phyloP scores from a whole-genome alignment of 2,888 invertebrate species.

The Neoitamus cyanurus region DNA sequence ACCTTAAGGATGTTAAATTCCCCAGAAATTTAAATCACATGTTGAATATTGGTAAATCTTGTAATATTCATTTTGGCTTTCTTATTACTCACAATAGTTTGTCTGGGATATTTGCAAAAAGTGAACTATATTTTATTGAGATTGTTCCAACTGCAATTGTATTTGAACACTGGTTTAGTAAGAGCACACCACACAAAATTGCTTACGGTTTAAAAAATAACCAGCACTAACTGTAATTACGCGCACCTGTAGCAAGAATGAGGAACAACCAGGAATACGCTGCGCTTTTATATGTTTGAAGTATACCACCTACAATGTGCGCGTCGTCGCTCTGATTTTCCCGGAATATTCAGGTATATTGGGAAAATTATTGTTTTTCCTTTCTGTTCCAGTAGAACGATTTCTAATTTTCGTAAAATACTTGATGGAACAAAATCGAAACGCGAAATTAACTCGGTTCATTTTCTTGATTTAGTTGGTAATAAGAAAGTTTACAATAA shows the following conservation, averaged over 20 bases:
- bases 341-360: neutral
- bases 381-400: neutral
- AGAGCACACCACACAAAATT: neutral
- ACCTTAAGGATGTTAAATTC: too few species aligned
- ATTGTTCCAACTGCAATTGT: neutral
- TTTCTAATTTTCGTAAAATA: neutral
- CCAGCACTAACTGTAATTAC: neutral
- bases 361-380: neutral
- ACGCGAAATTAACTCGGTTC: neutral
- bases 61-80: too few species aligned
- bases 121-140: neutral
- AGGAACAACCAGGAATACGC: neutral
- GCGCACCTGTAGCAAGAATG: conserved; percentile 29
- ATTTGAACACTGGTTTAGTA: neutral
- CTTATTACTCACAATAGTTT: neutral
- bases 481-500: neutral
- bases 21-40: too few species aligned
- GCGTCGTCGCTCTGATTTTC: conserved; percentile 14
- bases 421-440: neutral
- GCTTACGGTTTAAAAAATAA: neutral
- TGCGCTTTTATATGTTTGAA: conserved; percentile 28
- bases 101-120: neutral
- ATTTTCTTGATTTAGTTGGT: neutral
- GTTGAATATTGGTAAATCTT: too few species aligned
- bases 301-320: neutral